Conservation (phyloP, 2,797 vertebrate species). For the Centropyge bicolor region DNA sequence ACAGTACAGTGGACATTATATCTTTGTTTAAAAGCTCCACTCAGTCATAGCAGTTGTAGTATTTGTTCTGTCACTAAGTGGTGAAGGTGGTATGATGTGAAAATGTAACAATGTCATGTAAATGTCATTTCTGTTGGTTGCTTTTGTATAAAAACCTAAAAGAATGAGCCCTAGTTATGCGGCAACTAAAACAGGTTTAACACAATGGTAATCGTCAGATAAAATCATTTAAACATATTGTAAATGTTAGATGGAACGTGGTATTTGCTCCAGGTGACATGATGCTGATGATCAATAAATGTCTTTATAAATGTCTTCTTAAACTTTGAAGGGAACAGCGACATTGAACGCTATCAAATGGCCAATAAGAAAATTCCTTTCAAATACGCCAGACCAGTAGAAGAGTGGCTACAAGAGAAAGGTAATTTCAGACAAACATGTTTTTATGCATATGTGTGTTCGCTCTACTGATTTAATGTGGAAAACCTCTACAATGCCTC, state of each 20-base stretch:
- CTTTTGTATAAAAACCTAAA: neutral
- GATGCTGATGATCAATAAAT: slow-evolving; percentile 87
- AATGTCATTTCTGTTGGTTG: neutral
- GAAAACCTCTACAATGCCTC: neutral
- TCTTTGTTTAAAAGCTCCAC: neutral
- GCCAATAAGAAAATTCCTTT: slow-evolving; percentile 99
- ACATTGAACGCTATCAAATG: slow-evolving; percentile 98
- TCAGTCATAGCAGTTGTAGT: neutral
- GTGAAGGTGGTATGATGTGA: neutral
- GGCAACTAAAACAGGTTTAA: slow-evolving; percentile 8
- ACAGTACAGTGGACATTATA: neutral
- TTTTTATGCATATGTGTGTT: slow-evolving; percentile 36
- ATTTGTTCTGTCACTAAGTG: neutral
- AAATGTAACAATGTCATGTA: neutral
- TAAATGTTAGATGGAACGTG: slow-evolving; percentile 48
- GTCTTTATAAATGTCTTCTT: slow-evolving; percentile 96
- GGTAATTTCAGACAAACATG: slow-evolving; percentile 90
- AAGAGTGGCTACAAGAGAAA: slow-evolving; percentile 99
- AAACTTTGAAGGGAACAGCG: slow-evolving; percentile 99
- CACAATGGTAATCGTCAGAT: slow-evolving; percentile 34
- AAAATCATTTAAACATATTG: slow-evolving; percentile 61
- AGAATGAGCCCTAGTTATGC: neutral
- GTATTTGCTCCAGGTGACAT: slow-evolving; percentile 37
- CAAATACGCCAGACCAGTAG: slow-evolving; percentile 97
- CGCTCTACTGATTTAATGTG: slow-evolving; percentile 5